Evolutionary conservation across 2,888 invertebrate species (phyloP).

Genomic region (Abrostola tripartita): DNA sequence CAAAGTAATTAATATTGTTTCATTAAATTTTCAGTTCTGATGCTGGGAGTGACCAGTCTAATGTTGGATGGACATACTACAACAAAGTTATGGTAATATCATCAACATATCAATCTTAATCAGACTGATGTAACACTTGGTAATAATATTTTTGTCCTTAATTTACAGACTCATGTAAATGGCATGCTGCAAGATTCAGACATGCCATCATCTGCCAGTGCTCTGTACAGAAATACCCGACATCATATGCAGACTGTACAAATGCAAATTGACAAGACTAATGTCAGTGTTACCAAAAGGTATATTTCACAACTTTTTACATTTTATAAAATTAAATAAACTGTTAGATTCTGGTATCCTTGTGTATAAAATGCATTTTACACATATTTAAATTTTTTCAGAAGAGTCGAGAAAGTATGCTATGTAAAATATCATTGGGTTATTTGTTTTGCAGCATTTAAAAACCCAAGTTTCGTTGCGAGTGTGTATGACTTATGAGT

Average conservation of each 20-base stretch:
- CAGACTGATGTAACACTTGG: neutral
- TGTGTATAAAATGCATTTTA: neutral
- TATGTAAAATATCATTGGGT: too few relatives aligned
- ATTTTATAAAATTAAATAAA: neutral
- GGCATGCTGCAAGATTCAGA: constrained; percentile 84
- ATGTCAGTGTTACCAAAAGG: constrained; percentile 84
- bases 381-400: neutral
- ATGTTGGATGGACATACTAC: constrained; percentile 91
- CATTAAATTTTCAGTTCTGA: constrained; percentile 79
- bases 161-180: constrained; percentile 83
- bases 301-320: constrained; percentile 43
- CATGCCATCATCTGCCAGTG: constrained; percentile 84
- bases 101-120: neutral
- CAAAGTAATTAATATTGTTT: neutral
- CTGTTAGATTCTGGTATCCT: too few relatives aligned
- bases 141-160: neutral
- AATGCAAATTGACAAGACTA: constrained; percentile 84
- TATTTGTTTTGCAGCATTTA: too few relatives aligned
- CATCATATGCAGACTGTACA: constrained; percentile 76
- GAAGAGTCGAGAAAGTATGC: neutral
- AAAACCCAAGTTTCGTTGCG: too few relatives aligned
- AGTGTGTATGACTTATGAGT: too few relatives aligned
- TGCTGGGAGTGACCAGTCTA: constrained; percentile 86
- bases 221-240: constrained; percentile 75
- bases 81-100: constrained; percentile 90